Conservation (phyloP, 2,888 invertebrate species). For the Troides aeacus region DNA sequence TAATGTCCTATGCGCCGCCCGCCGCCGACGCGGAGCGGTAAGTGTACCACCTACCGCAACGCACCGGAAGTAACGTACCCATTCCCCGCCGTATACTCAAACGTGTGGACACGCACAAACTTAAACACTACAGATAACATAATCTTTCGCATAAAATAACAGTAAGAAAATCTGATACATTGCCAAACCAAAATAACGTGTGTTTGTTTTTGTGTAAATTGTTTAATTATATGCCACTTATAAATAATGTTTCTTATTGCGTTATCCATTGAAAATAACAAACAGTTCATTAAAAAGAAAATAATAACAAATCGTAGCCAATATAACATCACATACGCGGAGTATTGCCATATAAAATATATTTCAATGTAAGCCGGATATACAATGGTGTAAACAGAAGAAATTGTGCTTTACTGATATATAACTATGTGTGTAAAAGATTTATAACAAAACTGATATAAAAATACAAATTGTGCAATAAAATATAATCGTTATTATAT, state of each 20-base stretch:
- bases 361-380: slow-evolving; percentile 8
- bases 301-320: slow-evolving; percentile 26
- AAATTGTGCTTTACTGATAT: slow-evolving; percentile 17
- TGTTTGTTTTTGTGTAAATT: slow-evolving; percentile 3
- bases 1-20: slow-evolving; percentile 42
- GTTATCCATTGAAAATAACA: slow-evolving; percentile 17
- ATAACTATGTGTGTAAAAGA: slow-evolving; percentile 22
- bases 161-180: slow-evolving; percentile 2
- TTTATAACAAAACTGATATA: slow-evolving; percentile 26
- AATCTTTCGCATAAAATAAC: slow-evolving; percentile 13
- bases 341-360: slow-evolving; percentile 24
- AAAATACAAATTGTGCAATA: slow-evolving; percentile 14
- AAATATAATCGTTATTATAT: neutral
- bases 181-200: slow-evolving; percentile 12
- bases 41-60: slow-evolving; percentile 35
- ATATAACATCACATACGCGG: slow-evolving; percentile 17
- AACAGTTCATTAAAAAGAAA: slow-evolving; percentile 24
- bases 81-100: slow-evolving; percentile 20
- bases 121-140: slow-evolving; percentile 21
- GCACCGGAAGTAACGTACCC: slow-evolving; percentile 45
- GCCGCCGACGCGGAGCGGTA: slow-evolving; percentile 44
- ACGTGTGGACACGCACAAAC: slow-evolving; percentile 19
- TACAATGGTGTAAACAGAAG: slow-evolving; percentile 10
- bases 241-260: slow-evolving; percentile 17
- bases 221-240: slow-evolving; percentile 14